Evolutionary conservation across 2,113 vertebrate genomes (phyloP).

Genomic region (Pangasianodon gigas): DNA sequence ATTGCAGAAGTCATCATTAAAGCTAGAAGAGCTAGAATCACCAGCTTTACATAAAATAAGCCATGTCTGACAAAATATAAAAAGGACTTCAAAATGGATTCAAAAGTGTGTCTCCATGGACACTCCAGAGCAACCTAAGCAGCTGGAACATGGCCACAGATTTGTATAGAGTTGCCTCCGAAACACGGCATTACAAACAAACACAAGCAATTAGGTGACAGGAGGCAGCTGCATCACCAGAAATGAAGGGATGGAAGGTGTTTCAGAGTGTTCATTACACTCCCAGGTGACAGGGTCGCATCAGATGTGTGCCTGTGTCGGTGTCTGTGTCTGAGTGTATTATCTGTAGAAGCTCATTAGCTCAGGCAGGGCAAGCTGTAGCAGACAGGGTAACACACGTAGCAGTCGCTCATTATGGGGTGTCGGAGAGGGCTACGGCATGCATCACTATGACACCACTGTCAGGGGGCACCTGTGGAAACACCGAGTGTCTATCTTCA

Average conservation of each 20-base stretch:
- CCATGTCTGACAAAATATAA: not conserved
- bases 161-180: slow-evolving; percentile 48
- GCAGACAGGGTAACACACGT: slow-evolving; percentile 45
- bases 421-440: slow-evolving; percentile 65
- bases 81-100: not conserved
- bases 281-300: slow-evolving; percentile 56
- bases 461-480: slow-evolving; percentile 59
- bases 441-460: slow-evolving; percentile 68
- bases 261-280: slow-evolving; percentile 61
- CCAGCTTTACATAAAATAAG: not conserved
- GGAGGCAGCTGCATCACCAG: slow-evolving; percentile 30
- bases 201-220: slow-evolving; percentile 65
- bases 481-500: slow-evolving; percentile 35
- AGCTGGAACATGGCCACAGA: slow-evolving; percentile 46
- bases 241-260: slow-evolving; percentile 58
- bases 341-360: slow-evolving; percentile 57
- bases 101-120: slow-evolving; percentile 38
- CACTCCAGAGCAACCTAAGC: slow-evolving; percentile 41
- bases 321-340: slow-evolving; percentile 22
- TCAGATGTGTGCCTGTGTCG: slow-evolving; percentile 38
- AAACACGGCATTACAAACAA: slow-evolving; percentile 65
- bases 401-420: slow-evolving; percentile 69
- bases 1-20: not conserved
- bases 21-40: not conserved
- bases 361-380: slow-evolving; percentile 46